Base-by-base conservation (phyloP, 2,888 invertebrate species). In the Sphecodes monilicornis region DNA sequence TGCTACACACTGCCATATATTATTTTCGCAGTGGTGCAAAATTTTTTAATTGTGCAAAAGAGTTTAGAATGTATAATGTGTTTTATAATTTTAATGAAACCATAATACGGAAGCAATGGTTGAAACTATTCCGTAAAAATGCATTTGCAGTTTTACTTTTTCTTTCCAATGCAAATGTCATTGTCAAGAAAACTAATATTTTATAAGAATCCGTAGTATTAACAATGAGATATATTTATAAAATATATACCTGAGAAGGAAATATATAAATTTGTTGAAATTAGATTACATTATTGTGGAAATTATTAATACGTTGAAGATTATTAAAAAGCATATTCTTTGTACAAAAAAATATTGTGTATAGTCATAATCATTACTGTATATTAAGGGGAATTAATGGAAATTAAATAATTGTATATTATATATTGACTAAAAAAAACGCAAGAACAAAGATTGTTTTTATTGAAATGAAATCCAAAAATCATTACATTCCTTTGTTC, bases 141-240 rank as follows among this genome's bases (percentile, higher is more conserved):
- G 32, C 54, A 78, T 18, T 64, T 78, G 70, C 66, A 71, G 64
- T 36, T 71, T n/a, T 54, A 76, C n/a, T n/a, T 79, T 82, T 69
- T 73, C 46, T 68, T 36, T 72, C 36, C 0, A 5, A 71, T 71
- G 50, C 16, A 72, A 66, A 68, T 69, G 26, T 84, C 78, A 78
- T 86, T 80, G 77, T 86, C 82, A 80, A 80, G 82, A 78, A 82
- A 82, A 78, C 75, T 79, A 80, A 82, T 82, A 74, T 60, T 78
- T 72, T 76, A 57, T 80, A 66, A 66, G n/a, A 76, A 60, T 64
- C 78, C 68, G 78, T 80, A 81, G 43, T 85, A 85, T 85, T 82
- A 70, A 60, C 13, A n/a, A 78, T 78, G 39, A 60, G 76, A 66
- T 43, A 80, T 76, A 70, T 80, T 81, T 86, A 74, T 76, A 70